phyloP scores from a whole-genome alignment of 2,888 invertebrate species.

The Elegia similella region DNA sequence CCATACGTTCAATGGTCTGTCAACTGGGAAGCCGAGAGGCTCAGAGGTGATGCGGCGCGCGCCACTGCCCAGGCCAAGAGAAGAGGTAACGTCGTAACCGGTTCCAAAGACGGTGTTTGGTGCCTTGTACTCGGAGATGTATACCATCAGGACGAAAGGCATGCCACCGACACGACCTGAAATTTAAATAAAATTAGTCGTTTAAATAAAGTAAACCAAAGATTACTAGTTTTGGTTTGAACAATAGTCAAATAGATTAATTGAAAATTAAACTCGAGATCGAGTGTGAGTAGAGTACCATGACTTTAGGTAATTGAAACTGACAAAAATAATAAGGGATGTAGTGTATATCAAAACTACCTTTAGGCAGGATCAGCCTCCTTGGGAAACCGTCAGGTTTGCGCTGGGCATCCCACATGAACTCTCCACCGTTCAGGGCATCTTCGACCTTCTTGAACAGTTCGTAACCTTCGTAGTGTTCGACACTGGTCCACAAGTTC shows the following conservation, averaged over 20 bases:
- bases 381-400: conserved; percentile 82
- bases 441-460: conserved; percentile 71
- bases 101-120: conserved; percentile 58
- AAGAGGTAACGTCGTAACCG: conserved; percentile 70
- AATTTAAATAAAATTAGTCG: conserved; percentile 7
- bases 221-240: not conserved
- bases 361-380: conserved; percentile 85
- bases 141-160: conserved; percentile 83
- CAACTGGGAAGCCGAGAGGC: conserved; percentile 80
- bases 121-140: conserved; percentile 77
- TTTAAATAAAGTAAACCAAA: not conserved
- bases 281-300: too few relatives aligned
- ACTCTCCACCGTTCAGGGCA: conserved; percentile 68
- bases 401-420: conserved; percentile 67
- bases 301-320: not conserved
- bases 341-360: conserved; percentile 40
- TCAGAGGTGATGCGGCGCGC: conserved; percentile 68
- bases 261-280: too few relatives aligned
- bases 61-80: conserved; percentile 73
- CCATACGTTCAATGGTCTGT: conserved; percentile 72
- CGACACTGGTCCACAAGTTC: conserved; percentile 78
- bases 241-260: too few relatives aligned
- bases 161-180: conserved; percentile 76
- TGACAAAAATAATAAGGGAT: not conserved
- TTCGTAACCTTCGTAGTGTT: conserved; percentile 68